These are phyloP conservation scores for Nothocercus nigrocapillus DNA, from an alignment of 2,113 vertebrate species.

Conservation along the genomic window DNA sequence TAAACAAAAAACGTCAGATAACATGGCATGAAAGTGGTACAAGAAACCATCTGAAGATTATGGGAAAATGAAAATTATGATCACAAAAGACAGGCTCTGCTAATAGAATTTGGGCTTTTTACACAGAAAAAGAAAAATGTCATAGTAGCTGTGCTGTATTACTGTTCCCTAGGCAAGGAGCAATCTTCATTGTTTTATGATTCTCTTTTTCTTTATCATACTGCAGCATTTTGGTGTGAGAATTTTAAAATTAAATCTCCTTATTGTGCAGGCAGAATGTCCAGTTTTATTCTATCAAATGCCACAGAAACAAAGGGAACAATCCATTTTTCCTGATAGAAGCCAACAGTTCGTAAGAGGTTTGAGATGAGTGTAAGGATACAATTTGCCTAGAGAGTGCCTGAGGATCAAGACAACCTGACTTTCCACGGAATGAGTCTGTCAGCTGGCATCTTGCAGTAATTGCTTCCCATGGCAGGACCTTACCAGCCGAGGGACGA, in stretches of 20 bases:
- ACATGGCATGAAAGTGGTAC: not conserved
- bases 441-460: slow-evolving; percentile 96
- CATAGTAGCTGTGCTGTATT: slow-evolving; percentile 21
- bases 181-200: slow-evolving; percentile 69
- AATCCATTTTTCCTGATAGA: slow-evolving; percentile 90
- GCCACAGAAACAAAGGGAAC: slow-evolving; percentile 90
- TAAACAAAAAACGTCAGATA: not conserved
- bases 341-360: slow-evolving; percentile 91
- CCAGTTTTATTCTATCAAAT: slow-evolving; percentile 82
- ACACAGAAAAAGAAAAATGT: slow-evolving; percentile 48
- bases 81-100: slow-evolving; percentile 35
- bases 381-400: slow-evolving; percentile 98
- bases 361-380: slow-evolving; percentile 94
- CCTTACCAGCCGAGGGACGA: slow-evolving; percentile 87
- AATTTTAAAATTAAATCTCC: slow-evolving; percentile 81
- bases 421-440: slow-evolving; percentile 90
- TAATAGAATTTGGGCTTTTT: slow-evolving; percentile 65
- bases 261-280: slow-evolving; percentile 83
- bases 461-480: slow-evolving; percentile 99
- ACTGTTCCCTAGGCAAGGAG: slow-evolving; percentile 70
- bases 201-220: slow-evolving; percentile 71
- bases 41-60: slow-evolving; percentile 58
- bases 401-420: slow-evolving; percentile 90
- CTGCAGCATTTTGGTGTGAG: slow-evolving; percentile 73
- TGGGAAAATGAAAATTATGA: slow-evolving; percentile 21